Evolutionary conservation across 2,113 vertebrate species (phyloP).

Genomic region (Pardalotus punctatus): DNA sequence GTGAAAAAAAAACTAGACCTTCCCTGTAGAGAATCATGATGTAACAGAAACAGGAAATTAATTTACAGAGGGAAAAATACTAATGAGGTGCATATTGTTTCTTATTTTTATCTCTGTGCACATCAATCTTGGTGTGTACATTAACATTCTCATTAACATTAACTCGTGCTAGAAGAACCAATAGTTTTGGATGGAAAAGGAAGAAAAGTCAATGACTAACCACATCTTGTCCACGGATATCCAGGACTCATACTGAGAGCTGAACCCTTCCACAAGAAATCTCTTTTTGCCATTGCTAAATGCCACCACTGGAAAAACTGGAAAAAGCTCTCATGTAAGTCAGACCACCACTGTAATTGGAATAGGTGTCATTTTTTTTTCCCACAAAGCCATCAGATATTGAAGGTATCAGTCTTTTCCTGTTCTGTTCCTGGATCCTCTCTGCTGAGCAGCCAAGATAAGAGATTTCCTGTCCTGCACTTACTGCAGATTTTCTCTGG

Average conservation of each 20-base stretch:
- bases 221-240: not conserved
- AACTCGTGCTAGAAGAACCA: not conserved
- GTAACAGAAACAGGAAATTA: not conserved
- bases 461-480: not conserved
- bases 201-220: not conserved
- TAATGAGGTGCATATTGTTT: not conserved
- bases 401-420: not conserved
- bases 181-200: not conserved
- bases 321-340: not conserved
- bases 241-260: not conserved
- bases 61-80: not conserved
- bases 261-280: not conserved
- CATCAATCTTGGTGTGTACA: not conserved
- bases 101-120: not conserved
- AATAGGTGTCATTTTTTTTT: not conserved
- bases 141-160: not conserved
- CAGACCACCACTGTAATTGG: not conserved
- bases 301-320: not conserved
- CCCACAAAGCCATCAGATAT: not conserved
- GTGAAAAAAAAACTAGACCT: not conserved
- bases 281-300: not conserved
- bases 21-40: not conserved
- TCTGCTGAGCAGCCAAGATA: not conserved
- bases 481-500: not conserved
- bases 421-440: not conserved